These are phyloP conservation scores for Colaptes auratus DNA, from an alignment of 2,113 vertebrate genomes.

Conservation along the genomic window DNA sequence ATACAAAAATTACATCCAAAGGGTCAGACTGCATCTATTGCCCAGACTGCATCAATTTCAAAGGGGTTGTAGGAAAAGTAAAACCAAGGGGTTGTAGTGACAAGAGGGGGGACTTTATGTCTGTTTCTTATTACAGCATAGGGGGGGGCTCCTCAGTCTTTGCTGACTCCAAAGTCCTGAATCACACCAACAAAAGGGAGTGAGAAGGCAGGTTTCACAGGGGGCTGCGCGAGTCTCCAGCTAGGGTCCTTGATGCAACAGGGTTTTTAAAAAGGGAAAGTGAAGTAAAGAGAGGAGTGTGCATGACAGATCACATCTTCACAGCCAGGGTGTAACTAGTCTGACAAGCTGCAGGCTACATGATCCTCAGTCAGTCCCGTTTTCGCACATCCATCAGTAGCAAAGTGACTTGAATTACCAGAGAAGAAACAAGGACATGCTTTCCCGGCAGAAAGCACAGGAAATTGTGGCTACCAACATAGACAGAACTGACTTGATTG, in stretches of 20 bases:
- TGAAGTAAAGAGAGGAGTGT: conserved; percentile 41
- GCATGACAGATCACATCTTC: conserved; percentile 68
- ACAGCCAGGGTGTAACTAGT: conserved; percentile 50
- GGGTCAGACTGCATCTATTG: conserved; percentile 85
- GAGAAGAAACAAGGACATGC: conserved; percentile 1
- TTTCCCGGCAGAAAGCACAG: conserved; percentile 68
- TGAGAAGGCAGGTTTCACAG: conserved; percentile 87
- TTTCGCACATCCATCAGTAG: conserved; percentile 43
- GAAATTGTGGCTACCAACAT: conserved; percentile 28
- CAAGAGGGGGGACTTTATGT: conserved; percentile 81
- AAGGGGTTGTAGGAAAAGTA: conserved; percentile 67
- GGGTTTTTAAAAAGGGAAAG: conserved; percentile 23
- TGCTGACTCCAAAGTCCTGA: conserved; percentile 86
- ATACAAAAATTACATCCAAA: conserved; percentile 81
- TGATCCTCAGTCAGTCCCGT: conserved; percentile 53
- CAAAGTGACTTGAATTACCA: conserved; percentile 39
- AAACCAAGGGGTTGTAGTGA: conserved; percentile 60
- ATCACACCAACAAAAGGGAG: conserved; percentile 83
- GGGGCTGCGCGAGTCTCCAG: conserved; percentile 87
- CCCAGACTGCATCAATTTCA: conserved; percentile 86
- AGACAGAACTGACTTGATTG: conserved; percentile 23
- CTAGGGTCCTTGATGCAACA: conserved; percentile 74
- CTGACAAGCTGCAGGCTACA: conserved; percentile 53
- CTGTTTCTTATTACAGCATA: conserved; percentile 99
- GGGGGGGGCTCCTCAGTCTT: conserved; percentile 82